Conservation (phyloP, 2,113 vertebrate genomes). For the Notechis scutatus region DNA sequence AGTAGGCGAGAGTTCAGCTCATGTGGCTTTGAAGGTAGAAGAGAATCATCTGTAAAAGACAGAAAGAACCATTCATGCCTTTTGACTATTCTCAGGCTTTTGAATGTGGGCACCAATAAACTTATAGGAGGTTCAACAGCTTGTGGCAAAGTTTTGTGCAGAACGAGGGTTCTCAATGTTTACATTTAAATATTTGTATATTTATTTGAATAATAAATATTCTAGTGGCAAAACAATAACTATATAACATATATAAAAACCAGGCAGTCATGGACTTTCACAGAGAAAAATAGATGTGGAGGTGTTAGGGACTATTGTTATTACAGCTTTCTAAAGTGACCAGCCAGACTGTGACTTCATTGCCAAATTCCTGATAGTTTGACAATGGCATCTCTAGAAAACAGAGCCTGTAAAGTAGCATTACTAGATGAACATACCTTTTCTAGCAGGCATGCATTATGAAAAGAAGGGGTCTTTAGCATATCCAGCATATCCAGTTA, state of each 20-base stretch:
- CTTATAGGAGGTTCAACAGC: background rate
- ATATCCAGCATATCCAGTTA: background rate
- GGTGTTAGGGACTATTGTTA: background rate
- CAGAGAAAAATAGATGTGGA: background rate
- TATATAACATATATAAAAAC: background rate
- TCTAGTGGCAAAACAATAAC: background rate
- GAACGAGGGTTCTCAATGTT: background rate
- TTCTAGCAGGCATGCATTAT: background rate
- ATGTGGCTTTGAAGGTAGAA: slow-evolving; percentile 46
- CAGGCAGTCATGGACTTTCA: background rate
- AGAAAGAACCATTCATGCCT: background rate
- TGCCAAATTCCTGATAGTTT: too few species aligned
- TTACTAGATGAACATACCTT: background rate
- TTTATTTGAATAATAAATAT: background rate
- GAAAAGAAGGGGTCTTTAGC: background rate
- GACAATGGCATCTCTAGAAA: background rate
- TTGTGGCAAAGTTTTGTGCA: background rate
- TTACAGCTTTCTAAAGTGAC: background rate
- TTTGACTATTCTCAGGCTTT: background rate
- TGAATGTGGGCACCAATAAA: background rate
- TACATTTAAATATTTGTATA: background rate
- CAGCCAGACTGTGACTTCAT: background rate
- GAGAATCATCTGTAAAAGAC: slow-evolving; percentile 55
- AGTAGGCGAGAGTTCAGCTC: slow-evolving; percentile 44
- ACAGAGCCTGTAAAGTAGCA: background rate